Conservation (phyloP, 2,113 vertebrate genomes). For the Tragelaphus buxtoni region DNA sequence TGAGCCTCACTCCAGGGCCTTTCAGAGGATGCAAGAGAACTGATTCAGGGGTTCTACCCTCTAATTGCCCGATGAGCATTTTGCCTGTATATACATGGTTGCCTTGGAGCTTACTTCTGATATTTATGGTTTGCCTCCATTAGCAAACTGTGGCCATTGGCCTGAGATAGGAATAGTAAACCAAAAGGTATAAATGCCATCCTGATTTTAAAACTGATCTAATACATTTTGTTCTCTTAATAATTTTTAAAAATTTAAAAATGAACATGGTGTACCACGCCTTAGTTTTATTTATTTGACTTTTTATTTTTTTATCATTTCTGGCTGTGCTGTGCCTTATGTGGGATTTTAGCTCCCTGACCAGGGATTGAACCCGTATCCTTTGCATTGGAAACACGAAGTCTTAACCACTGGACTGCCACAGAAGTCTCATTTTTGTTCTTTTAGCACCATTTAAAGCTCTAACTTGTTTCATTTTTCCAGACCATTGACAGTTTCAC, state of each 20-base stretch:
- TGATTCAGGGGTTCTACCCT: background rate
- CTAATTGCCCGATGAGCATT: background rate
- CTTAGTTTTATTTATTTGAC: background rate
- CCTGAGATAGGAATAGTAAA: background rate
- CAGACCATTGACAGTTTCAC: background rate
- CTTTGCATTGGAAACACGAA: background rate
- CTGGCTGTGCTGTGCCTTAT: background rate
- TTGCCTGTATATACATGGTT: background rate
- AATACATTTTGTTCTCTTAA: background rate
- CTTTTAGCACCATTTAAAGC: background rate
- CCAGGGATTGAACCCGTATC: background rate
- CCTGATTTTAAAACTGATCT: background rate
- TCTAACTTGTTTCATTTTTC: background rate
- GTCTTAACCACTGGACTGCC: background rate
- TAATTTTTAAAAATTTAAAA: background rate
- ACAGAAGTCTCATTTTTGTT: background rate
- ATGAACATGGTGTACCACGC: background rate
- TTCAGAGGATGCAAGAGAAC: background rate
- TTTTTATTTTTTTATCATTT: background rate
- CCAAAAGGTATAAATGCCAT: background rate
- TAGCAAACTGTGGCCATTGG: background rate
- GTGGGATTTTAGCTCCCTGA: background rate
- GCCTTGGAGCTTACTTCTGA: background rate
- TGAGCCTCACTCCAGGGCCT: background rate
- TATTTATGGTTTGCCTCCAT: slow-evolving; percentile 32